Evolutionary conservation across 2,797 vertebrate genomes (phyloP).

Genomic region (Yasuhikotakia modesta): DNA sequence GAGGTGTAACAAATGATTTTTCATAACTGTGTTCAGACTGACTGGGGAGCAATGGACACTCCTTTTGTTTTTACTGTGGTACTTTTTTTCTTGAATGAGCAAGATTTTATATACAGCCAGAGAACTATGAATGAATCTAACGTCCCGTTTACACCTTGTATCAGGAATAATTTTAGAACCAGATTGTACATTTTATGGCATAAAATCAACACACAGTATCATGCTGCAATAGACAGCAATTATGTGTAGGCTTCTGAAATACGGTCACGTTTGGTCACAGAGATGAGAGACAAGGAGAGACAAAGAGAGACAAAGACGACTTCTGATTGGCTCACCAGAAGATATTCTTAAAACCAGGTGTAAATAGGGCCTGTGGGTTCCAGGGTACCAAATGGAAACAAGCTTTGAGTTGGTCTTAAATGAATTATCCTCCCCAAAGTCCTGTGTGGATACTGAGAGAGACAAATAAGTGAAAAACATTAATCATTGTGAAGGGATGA

Average conservation of each 20-base stretch:
- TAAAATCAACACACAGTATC: too few relatives aligned
- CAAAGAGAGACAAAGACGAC: background rate
- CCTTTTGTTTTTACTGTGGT: conserved; percentile 42
- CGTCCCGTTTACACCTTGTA: background rate
- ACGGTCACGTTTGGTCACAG: background rate
- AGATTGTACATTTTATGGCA: too few relatives aligned
- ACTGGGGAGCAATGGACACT: conserved; percentile 30
- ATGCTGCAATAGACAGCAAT: background rate
- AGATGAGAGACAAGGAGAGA: too few relatives aligned
- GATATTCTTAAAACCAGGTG: too few relatives aligned
- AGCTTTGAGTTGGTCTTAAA: conserved; percentile 55
- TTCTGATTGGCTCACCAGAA: background rate
- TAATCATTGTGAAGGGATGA: conserved; percentile 26
- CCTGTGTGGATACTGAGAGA: conserved; percentile 37
- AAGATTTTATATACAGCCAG: conserved; percentile 50
- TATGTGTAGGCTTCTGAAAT: background rate
- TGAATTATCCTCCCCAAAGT: conserved; percentile 57
- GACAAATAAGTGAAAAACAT: background rate
- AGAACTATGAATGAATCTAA: too few relatives aligned
- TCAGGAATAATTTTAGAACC: background rate
- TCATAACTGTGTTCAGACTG: conserved; percentile 47
- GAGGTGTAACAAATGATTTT: conserved; percentile 53
- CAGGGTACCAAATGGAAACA: too few relatives aligned
- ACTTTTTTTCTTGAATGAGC: conserved; percentile 38
- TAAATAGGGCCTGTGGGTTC: too few relatives aligned